Conservation (phyloP, 2,888 invertebrate species). For the Ennomos fuscantarius region DNA sequence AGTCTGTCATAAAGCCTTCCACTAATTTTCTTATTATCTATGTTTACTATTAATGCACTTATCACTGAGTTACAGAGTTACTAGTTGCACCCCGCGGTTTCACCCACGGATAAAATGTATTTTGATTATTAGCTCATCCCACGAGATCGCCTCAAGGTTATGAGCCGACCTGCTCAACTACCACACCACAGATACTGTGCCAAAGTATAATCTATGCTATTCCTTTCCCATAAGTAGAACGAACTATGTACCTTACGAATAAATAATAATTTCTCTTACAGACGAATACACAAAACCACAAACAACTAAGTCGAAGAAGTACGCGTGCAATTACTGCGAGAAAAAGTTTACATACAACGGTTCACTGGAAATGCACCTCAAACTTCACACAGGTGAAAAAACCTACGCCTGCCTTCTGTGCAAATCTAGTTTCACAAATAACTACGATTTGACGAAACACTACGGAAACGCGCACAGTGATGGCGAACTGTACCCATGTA, state of each 20-base stretch:
- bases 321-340: conserved; percentile 55
- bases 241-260: conserved; percentile 26
- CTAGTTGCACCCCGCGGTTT: no score
- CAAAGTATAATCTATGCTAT: no score
- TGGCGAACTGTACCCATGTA: conserved; percentile 59
- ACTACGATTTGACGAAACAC: conserved; percentile 68
- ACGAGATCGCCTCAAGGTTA: no score
- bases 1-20: no score
- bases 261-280: conserved; percentile 23
- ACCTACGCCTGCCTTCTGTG: conserved; percentile 63
- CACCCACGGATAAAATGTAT: no score
- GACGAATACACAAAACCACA: conserved; percentile 28
- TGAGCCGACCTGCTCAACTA: no score
- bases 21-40: no score
- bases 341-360: conserved; percentile 59
- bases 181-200: no score
- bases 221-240: no score
- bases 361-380: conserved; percentile 58
- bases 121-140: no score
- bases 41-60: no score
- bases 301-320: conserved; percentile 43
- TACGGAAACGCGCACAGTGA: conserved; percentile 55
- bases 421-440: conserved; percentile 55
- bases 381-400: conserved; percentile 61
- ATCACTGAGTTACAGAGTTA: no score